Conservation (phyloP, 64 coral and sea anemone genomes). For the Actinia tenebrosa region DNA sequence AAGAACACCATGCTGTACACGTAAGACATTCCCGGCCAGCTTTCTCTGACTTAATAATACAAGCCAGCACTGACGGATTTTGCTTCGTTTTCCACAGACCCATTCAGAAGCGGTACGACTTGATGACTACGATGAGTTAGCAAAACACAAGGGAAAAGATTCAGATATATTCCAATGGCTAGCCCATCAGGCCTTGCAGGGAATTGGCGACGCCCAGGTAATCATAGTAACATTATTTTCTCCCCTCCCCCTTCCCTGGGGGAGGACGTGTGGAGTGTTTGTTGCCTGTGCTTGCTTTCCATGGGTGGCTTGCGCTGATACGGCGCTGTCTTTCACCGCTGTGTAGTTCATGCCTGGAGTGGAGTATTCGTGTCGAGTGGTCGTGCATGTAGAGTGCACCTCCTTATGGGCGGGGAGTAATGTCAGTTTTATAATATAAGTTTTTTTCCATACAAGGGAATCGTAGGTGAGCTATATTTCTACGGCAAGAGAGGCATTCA, state of each 20-base stretch:
- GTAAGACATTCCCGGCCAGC: slow-evolving; percentile 30
- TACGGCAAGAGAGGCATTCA: slow-evolving; percentile 79
- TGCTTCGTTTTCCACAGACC: slow-evolving; percentile 30
- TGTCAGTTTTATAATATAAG: no score
- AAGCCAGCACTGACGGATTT: neutral
- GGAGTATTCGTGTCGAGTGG: no score
- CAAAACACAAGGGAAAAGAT: slow-evolving; percentile 63
- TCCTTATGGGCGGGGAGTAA: no score
- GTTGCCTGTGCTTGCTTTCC: neutral
- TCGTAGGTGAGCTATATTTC: slow-evolving; percentile 83
- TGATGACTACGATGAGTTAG: slow-evolving; percentile 83
- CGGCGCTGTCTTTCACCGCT: no score
- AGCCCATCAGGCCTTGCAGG: slow-evolving; percentile 73
- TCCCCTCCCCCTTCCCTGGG: no score
- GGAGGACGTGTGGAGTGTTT: neutral
- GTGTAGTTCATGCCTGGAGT: no score
- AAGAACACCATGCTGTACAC: slow-evolving; percentile 80
- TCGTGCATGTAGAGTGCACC: no score
- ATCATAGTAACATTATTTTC: neutral
- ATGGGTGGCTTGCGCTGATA: no score
- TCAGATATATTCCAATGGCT: slow-evolving; percentile 86
- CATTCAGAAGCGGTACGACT: slow-evolving; percentile 82
- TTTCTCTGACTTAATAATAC: neutral
- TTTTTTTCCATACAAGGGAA: slow-evolving; percentile 12
- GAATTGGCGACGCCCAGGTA: slow-evolving; percentile 68